Evolutionary conservation across 2,113 vertebrate genomes (phyloP).

Genomic region (Microtus pennsylvanicus): DNA sequence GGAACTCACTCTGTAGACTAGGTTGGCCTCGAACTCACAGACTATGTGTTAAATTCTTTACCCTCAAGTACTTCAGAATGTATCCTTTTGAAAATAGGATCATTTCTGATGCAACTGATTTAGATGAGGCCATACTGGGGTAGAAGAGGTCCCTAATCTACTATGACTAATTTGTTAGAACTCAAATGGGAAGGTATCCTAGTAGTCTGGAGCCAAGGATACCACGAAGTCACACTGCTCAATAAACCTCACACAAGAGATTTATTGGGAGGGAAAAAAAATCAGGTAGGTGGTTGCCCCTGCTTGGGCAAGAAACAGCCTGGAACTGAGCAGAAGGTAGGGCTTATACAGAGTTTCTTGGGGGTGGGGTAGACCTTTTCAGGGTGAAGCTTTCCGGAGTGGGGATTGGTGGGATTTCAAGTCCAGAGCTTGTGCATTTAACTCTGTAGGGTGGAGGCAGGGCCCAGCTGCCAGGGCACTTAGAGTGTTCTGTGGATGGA

Average conservation of each 20-base stretch:
- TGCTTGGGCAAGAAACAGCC: background rate
- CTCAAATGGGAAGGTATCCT: too few relatives aligned
- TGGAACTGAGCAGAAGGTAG: background rate
- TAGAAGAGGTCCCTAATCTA: background rate
- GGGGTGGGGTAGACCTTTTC: background rate
- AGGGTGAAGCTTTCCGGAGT: background rate
- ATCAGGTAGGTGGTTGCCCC: too few relatives aligned
- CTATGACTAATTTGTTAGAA: background rate
- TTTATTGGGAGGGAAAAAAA: background rate
- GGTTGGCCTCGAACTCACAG: background rate
- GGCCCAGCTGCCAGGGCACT: background rate
- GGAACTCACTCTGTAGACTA: background rate
- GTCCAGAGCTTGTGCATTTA: background rate
- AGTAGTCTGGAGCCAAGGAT: too few relatives aligned
- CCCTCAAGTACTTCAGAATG: background rate
- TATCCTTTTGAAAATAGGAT: background rate
- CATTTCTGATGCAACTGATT: background rate
- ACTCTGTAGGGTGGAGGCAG: background rate
- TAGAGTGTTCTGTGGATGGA: background rate
- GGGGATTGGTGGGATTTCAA: background rate
- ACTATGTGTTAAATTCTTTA: background rate
- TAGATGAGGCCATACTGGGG: background rate
- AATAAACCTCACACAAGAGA: background rate
- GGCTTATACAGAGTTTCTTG: too few relatives aligned
- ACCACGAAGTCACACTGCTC: too few relatives aligned